Base-by-base conservation (phyloP, 2,113 vertebrate species). In the Pogonocichla stellata region DNA sequence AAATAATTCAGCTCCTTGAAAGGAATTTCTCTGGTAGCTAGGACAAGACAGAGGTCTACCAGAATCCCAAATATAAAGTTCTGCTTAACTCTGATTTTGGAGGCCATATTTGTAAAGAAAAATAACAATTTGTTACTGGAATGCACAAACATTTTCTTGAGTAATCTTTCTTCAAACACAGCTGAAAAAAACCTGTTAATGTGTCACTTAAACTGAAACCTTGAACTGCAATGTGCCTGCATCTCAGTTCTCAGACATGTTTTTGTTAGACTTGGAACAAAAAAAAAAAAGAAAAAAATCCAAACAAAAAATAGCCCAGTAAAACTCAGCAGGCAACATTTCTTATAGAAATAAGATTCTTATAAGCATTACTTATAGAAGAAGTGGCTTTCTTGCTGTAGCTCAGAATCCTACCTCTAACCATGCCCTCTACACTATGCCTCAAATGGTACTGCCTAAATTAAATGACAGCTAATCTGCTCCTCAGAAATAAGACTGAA, bases 111-210 rank as follows among this genome's bases (percentile, higher is more conserved):
- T 90, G 22, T 60, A 78, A 6, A 54, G 67, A 66, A 88, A 92
- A 90, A 67, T 17, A 84, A 45, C 69, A 51, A n/a, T 56, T 82
- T 80, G 26, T 57, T 80, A 77, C 28, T 65, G 92, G 88, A 94
- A 88, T 88, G 75, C 82, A 97, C 88, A 95, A 95, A 95, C 53
- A 92, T 71, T 94, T 96, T 93, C 86, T 92, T 93, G 83, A 96
- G 92, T 94, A 96, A 97, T 87, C 96, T 91, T 96, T 95, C 83
- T 67, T 91, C 83, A 97, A 97, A 97, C 93, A 97, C 90, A 97
- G 95, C 86, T 96, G 97, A 17, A 77, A 93, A 90, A 90, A 82
- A 64, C 12, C 36, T 90, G 95, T 97, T 96, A 97, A 97, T 97
- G 65, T 95, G 65, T 97, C 80, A 97, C 96, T 86, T 51, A 54